Conservation (phyloP, 2,888 invertebrate genomes). For the Lasioglossum villosulum region DNA sequence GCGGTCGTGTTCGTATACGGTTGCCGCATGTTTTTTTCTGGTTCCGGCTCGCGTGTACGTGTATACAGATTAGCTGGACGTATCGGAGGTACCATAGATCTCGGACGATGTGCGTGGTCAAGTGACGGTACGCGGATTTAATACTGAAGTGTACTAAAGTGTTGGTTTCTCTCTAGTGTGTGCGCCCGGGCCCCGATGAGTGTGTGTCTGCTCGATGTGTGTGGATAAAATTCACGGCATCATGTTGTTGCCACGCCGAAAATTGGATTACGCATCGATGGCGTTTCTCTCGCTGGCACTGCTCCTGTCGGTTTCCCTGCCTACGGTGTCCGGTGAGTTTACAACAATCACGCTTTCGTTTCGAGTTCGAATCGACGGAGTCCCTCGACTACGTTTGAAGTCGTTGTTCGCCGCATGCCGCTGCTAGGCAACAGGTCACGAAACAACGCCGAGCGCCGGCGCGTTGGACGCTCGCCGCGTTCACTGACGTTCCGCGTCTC, state of each 20-base stretch:
- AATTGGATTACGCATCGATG: slow-evolving; percentile 81
- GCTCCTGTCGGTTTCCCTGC: slow-evolving; percentile 62
- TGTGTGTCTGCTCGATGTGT: slow-evolving; percentile 78
- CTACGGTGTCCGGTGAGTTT: slow-evolving; percentile 73
- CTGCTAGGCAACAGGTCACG: slow-evolving; percentile 82
- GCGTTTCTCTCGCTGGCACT: slow-evolving; percentile 68
- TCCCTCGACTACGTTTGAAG: slow-evolving; percentile 38
- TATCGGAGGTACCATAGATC: slow-evolving; percentile 60
- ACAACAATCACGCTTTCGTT: background rate
- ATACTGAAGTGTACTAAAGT: slow-evolving; percentile 67
- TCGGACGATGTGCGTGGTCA: slow-evolving; percentile 74
- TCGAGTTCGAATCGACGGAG: background rate
- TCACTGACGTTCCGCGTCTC: slow-evolving; percentile 46
- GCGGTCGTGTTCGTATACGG: slow-evolving; percentile 82
- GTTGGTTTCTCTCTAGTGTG: slow-evolving; percentile 75
- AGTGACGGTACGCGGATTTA: slow-evolving; percentile 71
- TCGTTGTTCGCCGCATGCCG: slow-evolving; percentile 61
- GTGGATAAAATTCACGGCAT: slow-evolving; percentile 78
- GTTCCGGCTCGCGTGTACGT: slow-evolving; percentile 72
- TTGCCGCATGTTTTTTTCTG: slow-evolving; percentile 76
- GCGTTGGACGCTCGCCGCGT: slow-evolving; percentile 65
- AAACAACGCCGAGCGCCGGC: slow-evolving; percentile 79
- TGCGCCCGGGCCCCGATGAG: slow-evolving; percentile 81
- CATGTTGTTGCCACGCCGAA: slow-evolving; percentile 80
- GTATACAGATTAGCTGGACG: slow-evolving; percentile 68